Evolutionary conservation across 2,113 vertebrate genomes (phyloP).

Genomic region (Connochaetes taurinus): DNA sequence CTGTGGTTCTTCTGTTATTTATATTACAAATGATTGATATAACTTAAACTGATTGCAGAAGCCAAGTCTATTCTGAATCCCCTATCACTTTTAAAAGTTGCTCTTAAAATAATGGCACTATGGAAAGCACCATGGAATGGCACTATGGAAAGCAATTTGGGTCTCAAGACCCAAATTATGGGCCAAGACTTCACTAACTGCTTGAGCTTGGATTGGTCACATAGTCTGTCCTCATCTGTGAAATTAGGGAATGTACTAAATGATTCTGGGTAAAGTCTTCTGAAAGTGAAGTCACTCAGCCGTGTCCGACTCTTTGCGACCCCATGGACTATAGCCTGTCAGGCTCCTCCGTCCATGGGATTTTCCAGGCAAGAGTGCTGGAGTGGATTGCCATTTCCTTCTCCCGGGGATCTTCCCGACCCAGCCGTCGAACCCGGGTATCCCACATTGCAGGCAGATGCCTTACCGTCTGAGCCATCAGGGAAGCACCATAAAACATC

Average conservation of each 20-base stretch:
- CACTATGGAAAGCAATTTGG: background rate
- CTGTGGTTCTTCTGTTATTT: background rate
- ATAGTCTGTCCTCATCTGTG: background rate
- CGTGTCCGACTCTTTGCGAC: no score
- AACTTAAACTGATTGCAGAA: background rate
- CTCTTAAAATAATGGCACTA: background rate
- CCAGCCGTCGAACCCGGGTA: no score
- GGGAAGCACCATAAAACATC: background rate
- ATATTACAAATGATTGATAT: background rate
- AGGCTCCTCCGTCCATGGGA: no score
- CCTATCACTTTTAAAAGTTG: background rate
- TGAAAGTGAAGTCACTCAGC: no score
- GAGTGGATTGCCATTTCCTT: no score
- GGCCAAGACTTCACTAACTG: background rate
- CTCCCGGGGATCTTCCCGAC: no score
- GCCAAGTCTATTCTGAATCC: background rate
- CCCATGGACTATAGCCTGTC: no score
- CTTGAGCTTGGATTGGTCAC: background rate
- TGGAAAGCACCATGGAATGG: background rate
- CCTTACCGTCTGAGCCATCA: no score
- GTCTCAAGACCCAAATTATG: background rate
- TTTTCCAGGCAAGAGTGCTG: no score
- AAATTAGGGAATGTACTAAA: background rate
- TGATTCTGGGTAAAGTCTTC: background rate
- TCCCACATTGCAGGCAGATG: no score